These are phyloP conservation scores for Clarias fuscus DNA, from an alignment of 2,797 vertebrate genomes.

Conservation along the genomic window DNA sequence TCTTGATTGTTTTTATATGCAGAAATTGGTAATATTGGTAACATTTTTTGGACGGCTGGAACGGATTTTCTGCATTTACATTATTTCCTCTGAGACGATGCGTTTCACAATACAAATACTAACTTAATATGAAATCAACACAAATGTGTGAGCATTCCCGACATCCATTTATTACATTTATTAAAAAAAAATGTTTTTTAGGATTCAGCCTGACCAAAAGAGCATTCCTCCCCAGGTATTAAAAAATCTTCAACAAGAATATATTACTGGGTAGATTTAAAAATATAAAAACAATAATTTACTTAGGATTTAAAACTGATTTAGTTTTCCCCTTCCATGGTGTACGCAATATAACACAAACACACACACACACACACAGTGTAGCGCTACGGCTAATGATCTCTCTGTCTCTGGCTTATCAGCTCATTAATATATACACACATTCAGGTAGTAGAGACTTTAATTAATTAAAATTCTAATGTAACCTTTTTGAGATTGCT, in stretches of 20 bases:
- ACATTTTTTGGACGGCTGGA: no score
- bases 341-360: background rate
- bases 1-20: no score
- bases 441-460: background rate
- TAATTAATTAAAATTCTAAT: constrained; percentile 22
- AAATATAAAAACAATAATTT: background rate
- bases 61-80: no score
- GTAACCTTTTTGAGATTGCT: constrained; percentile 15
- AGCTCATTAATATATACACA: constrained; percentile 12
- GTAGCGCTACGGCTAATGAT: background rate
- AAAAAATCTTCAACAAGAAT: background rate
- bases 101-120: no score
- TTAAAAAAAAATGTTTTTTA: background rate
- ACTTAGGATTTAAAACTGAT: background rate
- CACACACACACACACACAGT: background rate
- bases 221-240: background rate
- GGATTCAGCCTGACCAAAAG: background rate
- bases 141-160: background rate
- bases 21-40: no score
- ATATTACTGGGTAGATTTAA: background rate
- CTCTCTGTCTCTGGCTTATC: background rate
- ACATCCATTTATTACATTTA: background rate
- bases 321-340: no score
- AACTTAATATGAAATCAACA: background rate
- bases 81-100: no score